phyloP scores from a whole-genome alignment of 2,113 vertebrate species.

The Prionailurus bengalensis region DNA sequence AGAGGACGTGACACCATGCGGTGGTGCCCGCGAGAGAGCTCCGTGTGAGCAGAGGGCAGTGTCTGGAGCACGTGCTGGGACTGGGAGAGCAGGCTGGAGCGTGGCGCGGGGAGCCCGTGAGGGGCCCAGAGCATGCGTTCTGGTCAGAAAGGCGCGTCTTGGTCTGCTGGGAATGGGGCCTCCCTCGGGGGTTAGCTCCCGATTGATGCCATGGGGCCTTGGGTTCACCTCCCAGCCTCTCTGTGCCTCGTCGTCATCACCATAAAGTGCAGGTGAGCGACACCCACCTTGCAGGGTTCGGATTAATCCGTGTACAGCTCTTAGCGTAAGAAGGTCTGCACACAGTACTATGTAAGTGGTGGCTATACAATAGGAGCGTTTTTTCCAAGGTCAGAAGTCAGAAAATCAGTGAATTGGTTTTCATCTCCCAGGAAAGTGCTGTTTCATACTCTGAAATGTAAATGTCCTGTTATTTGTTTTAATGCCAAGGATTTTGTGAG shows the following conservation, averaged over 20 bases:
- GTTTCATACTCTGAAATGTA: constrained; percentile 86
- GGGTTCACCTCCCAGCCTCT: neutral
- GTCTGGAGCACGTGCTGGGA: too few species aligned
- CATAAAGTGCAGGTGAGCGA: neutral
- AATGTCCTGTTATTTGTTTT: constrained; percentile 91
- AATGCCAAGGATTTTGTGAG: constrained; percentile 95
- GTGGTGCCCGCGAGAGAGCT: neutral
- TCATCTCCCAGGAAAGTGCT: constrained; percentile 88
- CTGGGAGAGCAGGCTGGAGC: neutral
- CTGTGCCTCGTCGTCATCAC: neutral
- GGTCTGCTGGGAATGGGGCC: neutral
- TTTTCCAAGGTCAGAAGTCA: neutral
- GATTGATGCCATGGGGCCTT: neutral
- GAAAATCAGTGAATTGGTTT: constrained; percentile 54
- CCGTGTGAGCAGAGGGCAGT: neutral
- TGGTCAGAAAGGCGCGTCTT: neutral
- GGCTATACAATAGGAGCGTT: neutral
- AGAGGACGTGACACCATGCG: neutral
- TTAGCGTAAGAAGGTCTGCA: neutral
- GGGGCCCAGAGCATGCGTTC: neutral
- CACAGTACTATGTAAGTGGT: rapidly evolving
- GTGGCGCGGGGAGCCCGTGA: neutral
- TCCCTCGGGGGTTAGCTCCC: neutral
- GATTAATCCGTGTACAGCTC: neutral
- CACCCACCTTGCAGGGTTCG: neutral